Evolutionary conservation across 2,113 vertebrate genomes (phyloP), one percentile per base, ranked within the genome.

Genomic region (Alligator mississippiensis): DNA sequence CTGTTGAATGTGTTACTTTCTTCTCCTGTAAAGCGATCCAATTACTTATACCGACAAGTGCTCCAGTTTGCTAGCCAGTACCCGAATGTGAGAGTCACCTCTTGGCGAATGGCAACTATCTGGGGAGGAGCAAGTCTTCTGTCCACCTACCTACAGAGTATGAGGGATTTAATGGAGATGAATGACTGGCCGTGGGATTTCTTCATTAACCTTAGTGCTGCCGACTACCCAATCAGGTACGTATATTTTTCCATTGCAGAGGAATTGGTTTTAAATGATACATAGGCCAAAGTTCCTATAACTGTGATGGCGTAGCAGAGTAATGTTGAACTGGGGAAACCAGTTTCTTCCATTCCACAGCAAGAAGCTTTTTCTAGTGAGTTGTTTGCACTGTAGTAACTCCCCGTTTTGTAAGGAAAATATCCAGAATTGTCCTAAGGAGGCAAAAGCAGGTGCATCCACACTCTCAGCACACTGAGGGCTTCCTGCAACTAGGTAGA

Each of bases 151-250:
- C 98, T 99, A 27, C 99, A 98, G 96, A 98, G 98, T 96, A 99
- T 99, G 99, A 97, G 97, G 25, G 99, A 99, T 96, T 97, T 99
- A 25, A 98, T 99, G 97, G 98, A 99, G 91, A 99, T 99, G 99
- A 98, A 95, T 38, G 99, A 99, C 97, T 99, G 99, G 99, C 98
- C 97, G 54, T 99, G 99, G 99, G 99, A 99, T 96, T 99, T 99
- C 98, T 99, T 99, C 98, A 99, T 99, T 97, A 99, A 99, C 98
- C 99, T 99, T 96, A 99, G 99, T 13, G 99, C 99, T 12, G 99
- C 99, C 0, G 99, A 99, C 97, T 99, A 99, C 87, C 99, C 99
- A 3, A 99, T 99, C 98, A 99, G 99, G 99, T 99, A 97, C 89
- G 8, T 57, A 1, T 5, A 0, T 16, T 4, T 18, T 70, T 55